A percentile compares a stretch with the other conserved stretches of the same genome.
Evolutionary conservation across 1,140 invertebrate species (phyloP).

Genomic region (Conus betulinus): DNA sequence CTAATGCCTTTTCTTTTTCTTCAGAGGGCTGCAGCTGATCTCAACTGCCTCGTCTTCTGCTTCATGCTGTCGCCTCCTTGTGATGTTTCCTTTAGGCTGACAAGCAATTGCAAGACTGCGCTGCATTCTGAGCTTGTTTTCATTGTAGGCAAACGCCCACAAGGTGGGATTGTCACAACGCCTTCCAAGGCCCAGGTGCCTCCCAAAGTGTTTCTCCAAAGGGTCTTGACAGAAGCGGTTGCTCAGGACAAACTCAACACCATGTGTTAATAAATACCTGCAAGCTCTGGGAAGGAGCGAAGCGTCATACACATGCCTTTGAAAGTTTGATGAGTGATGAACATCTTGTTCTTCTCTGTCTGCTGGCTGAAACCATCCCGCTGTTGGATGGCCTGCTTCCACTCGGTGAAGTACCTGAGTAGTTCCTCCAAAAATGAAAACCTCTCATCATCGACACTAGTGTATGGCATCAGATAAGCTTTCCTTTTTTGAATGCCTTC

Average conservation of each 20-base stretch:
- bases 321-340: conserved; percentile 11
- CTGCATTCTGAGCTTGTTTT: neutral
- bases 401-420: neutral
- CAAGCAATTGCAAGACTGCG: no score
- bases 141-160: conserved; percentile 20
- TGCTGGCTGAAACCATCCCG: conserved; percentile 16
- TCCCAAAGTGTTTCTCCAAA: conserved; percentile 25
- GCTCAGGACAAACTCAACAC: conserved; percentile 16
- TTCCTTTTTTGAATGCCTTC: no score
- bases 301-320: conserved; percentile 21
- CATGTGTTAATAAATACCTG: no score
- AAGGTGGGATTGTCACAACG: conserved; percentile 16
- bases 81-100: no score
- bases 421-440: neutral
- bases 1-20: no score
- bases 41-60: no score
- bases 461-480: conserved; percentile 14
- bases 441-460: neutral
- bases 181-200: conserved; percentile 3
- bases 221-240: conserved; percentile 26
- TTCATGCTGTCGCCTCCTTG: no score
- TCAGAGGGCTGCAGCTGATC: no score
- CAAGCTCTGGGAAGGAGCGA: neutral
- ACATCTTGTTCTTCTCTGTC: conserved; percentile 19
- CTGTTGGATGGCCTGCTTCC: neutral